Percentiles rank a stretch among this genome's conserved stretches.
Conservation (phyloP, 2,888 invertebrate species). For the Dynastes grantii region DNA sequence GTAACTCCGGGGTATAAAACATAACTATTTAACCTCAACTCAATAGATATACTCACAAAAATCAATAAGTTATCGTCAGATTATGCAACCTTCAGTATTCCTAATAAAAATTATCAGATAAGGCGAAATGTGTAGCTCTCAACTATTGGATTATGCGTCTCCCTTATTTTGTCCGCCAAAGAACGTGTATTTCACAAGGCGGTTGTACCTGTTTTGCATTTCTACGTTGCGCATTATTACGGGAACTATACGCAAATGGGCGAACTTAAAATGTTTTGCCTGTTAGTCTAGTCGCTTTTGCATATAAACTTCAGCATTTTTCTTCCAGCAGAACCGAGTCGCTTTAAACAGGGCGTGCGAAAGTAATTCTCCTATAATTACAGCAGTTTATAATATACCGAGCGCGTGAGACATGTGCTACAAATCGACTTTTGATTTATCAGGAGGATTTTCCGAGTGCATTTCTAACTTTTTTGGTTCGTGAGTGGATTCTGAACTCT, state of each 20-base stretch:
- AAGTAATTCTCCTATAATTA: not conserved
- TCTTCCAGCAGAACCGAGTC: not conserved
- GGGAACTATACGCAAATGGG: not conserved
- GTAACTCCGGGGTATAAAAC: too few relatives aligned
- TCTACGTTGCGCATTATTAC: not conserved
- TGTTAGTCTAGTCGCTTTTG: constrained; percentile 3
- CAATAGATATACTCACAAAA: too few relatives aligned
- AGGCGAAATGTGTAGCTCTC: not conserved
- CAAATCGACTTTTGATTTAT: too few relatives aligned
- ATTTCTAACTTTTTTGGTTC: too few relatives aligned
- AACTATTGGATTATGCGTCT: not conserved
- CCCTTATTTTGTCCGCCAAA: not conserved
- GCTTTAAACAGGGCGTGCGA: constrained; percentile 1
- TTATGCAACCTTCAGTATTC: too few relatives aligned
- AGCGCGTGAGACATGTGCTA: too few relatives aligned
- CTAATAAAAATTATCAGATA: constrained; percentile 12
- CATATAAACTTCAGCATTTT: constrained; percentile 4
- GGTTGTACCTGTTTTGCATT: constrained; percentile 23
- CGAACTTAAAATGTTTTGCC: constrained; percentile 13
- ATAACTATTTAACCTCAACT: too few relatives aligned
- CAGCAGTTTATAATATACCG: not conserved
- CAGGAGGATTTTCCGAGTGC: too few relatives aligned
- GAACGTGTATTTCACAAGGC: not conserved
- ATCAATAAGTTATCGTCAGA: too few relatives aligned
- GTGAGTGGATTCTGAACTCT: too few relatives aligned